Conservation (phyloP, 2,888 invertebrate genomes). For the Therioaphis trifolii region DNA sequence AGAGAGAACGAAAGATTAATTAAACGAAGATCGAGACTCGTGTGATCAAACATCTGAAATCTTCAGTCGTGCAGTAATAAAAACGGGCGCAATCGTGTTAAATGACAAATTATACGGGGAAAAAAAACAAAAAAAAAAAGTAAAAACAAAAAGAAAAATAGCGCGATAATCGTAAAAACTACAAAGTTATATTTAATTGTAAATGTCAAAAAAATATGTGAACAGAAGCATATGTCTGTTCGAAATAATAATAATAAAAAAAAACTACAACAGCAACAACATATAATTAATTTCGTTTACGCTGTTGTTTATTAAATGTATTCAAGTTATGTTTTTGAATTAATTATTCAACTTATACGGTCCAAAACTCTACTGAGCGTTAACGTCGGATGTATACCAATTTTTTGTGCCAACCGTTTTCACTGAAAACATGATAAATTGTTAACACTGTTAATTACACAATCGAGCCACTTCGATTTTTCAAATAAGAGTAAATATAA, state of each 20-base stretch:
- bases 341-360: conserved; percentile 32
- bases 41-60: too few relatives aligned
- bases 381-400: neutral
- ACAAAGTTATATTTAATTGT: neutral
- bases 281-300: conserved; percentile 32
- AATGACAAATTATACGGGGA: conserved; percentile 26
- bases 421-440: conserved; percentile 32
- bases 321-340: conserved; percentile 41
- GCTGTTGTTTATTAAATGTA: conserved; percentile 29
- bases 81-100: neutral
- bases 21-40: too few relatives aligned
- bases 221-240: conserved; percentile 21
- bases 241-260: too few relatives aligned
- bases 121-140: neutral
- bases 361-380: neutral
- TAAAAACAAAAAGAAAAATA: neutral
- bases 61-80: too few relatives aligned
- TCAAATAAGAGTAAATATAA: neutral
- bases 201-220: conserved; percentile 47
- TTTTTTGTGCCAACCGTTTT: conserved; percentile 3
- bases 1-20: too few relatives aligned
- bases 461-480: conserved; percentile 13
- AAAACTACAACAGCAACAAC: too few relatives aligned
- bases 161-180: neutral
- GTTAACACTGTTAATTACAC: neutral